Evolutionary conservation across 2,888 invertebrate species (phyloP), one percentile per base, ranked within the genome.

Genomic region (Pyrgus malvae): DNA sequence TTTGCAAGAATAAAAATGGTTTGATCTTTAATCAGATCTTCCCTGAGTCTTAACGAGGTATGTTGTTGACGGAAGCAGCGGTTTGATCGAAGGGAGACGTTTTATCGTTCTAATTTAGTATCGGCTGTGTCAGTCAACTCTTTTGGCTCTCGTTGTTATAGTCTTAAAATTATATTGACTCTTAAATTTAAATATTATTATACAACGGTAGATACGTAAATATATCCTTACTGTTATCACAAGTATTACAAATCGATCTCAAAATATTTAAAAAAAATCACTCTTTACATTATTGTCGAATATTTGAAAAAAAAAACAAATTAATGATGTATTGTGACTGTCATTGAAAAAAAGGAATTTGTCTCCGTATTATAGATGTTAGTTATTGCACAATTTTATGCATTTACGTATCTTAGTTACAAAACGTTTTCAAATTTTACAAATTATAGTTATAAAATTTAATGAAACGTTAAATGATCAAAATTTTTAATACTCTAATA

Each of bases 121-220:
- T 59, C 46, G 60, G 60, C 63, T 64, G 66, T 64, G 63, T 58
- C 57, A 42, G 49, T 42, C 17, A 46, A 44, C 46, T 56, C 48
- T 58, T 21, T 38, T 29, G 35, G n/a, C 27, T 45, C 53, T 37
- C 19, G 46, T 46, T 46, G 23, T 37, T 37, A 41, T 11, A 21
- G 8, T 6, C 7, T 16, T 14, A 5, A 23, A 23, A 14, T 9
- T 16, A 23, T 21, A 40, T 21, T 23, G 17, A 11, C 7, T 7
- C n/a, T n/a, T 25, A 9, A 41, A 41, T 14, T 11, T 40, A 8
- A 21, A 40, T 25, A 23, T 9, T 16, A 44, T n/a, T 33, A 45
- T 25, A 37, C 11, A 27, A 27, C 27, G 14, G 23, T 37, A 25
- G 25, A 8, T 27, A 27, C 16, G 17, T 48, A 33, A 42, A 12